phyloP scores from a whole-genome alignment of 2,888 invertebrate species.

The Metalampra italica region DNA sequence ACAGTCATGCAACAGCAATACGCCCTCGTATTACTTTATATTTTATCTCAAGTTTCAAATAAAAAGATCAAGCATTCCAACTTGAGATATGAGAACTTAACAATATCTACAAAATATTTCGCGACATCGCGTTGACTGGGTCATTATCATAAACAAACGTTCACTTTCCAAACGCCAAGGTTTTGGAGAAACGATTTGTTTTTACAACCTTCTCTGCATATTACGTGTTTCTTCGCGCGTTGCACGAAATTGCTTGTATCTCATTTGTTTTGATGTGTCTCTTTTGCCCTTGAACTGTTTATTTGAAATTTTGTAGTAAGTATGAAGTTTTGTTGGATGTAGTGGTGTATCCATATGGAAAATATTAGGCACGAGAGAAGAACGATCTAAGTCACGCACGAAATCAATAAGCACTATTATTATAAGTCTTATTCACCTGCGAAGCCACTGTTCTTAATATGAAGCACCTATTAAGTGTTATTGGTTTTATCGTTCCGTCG shows the following conservation, averaged over 20 bases:
- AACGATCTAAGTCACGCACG: too few species aligned
- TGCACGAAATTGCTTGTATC: not conserved
- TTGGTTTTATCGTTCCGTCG: too few species aligned
- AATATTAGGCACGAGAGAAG: too few species aligned
- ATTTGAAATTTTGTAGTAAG: too few species aligned
- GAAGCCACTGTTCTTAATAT: too few species aligned
- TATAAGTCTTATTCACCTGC: too few species aligned
- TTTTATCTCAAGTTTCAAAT: not conserved
- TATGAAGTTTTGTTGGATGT: too few species aligned
- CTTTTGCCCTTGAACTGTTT: not conserved
- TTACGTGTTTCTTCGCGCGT: not conserved
- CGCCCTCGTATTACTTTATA: not conserved
- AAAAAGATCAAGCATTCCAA: too few species aligned
- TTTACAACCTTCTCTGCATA: conserved; percentile 19
- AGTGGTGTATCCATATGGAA: too few species aligned
- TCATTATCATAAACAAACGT: conserved; percentile 29
- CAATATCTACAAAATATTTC: conserved; percentile 21
- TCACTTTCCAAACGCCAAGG: conserved; percentile 22
- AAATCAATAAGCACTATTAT: too few species aligned
- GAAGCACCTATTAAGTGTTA: too few species aligned
- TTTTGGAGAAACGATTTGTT: conserved; percentile 19
- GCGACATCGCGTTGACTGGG: conserved; percentile 11
- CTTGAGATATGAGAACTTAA: conserved; percentile 12
- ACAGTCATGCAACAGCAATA: not conserved
- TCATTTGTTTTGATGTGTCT: not conserved